phyloP scores from a whole-genome alignment of 2,797 vertebrate genomes.

The Craterocephalus amniculus region DNA sequence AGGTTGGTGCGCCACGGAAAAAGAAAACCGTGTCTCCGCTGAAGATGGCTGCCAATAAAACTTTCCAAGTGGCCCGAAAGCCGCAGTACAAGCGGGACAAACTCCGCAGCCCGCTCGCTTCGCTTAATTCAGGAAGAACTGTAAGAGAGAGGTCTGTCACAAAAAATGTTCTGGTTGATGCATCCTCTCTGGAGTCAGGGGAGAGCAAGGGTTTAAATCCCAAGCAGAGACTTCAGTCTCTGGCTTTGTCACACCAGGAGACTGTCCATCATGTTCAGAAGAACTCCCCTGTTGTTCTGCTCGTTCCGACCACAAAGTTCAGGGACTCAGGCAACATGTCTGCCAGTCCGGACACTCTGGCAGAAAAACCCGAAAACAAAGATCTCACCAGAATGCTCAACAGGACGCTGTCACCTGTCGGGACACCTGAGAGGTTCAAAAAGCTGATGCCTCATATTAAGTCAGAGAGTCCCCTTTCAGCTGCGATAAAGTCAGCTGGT shows the following conservation, averaged over 20 bases:
- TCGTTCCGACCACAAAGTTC: constrained; percentile 59
- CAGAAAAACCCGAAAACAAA: constrained; percentile 49
- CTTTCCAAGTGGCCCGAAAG: constrained; percentile 84
- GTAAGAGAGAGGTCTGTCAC: constrained; percentile 42
- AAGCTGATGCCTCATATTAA: constrained; percentile 67
- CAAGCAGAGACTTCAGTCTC: constrained; percentile 12
- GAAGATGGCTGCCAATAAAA: constrained; percentile 84
- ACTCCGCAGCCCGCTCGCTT: constrained; percentile 83
- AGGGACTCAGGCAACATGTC: constrained; percentile 41
- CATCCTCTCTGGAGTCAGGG: constrained; percentile 16
- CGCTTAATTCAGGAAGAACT: constrained; percentile 73
- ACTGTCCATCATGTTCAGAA: constrained; percentile 42
- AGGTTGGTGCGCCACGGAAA: constrained; percentile 45
- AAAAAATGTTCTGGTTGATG: constrained; percentile 28
- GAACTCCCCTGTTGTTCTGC: constrained; percentile 66
- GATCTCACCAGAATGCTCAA: constrained; percentile 66
- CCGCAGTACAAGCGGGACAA: constrained; percentile 69
- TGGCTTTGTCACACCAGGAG: constrained; percentile 40
- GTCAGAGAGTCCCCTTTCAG: constrained; percentile 83
- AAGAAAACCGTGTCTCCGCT: constrained; percentile 65
- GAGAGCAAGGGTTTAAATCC: constrained; percentile 42
- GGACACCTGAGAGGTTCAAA: constrained; percentile 76
- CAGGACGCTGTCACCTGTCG: constrained; percentile 75
- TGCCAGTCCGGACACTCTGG: constrained; percentile 5
- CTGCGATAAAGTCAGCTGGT: constrained; percentile 65